Base-by-base conservation (phyloP, 2,113 vertebrate genomes). In the Pipra filicauda region DNA sequence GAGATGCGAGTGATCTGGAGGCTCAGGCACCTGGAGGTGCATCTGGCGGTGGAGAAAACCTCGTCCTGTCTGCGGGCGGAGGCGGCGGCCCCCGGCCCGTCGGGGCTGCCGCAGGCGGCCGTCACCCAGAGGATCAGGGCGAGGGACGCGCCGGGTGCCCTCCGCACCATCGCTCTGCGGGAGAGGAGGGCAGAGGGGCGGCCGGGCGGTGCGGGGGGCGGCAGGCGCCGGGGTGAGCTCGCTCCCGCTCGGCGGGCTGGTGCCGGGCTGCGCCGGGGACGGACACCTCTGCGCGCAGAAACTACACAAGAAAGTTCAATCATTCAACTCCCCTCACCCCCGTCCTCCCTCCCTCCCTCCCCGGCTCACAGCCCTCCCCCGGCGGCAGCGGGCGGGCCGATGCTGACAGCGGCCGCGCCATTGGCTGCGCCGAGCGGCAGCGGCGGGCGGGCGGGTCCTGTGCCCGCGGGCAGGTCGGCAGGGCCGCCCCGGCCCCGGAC, bases 1-100 rank as follows among this genome's bases (percentile, higher is more conserved):
- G 99, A 99, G 98, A 99, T 98, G 98, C 99, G 99, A 77, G 99
- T 99, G 98, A 99, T 99, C 98, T 99, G 99, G 97, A 99, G 98
- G 72, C 99, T 99, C 85, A 99, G 98, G 97, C 99, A 99, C 95
- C 99, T 98, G 95, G 99, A 98, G 61, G 98, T 97, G 98, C 99
- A 99, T 98, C 99, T 98, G 65, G 99, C 99, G 31, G 98, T 94
- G 91, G 98, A 98, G 97, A 98, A 98, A 76, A 98, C 97, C 94
- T 99, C 99, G 91, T 99, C 99, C 96, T 98, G 98, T 95, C 97
- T 98, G 96, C 98, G 98, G 58, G 98, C 98, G 15, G 96, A 95
- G 88, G 90, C 91, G 92, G 95, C 96, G 67, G 91, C 28, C 11
- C 90, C 94, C 6, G 57, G 69, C 85, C 96, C 97, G 31, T 97